Evolutionary conservation across 2,888 invertebrate genomes (phyloP), one percentile per base, ranked within the genome.

Genomic region (Automeris io): DNA sequence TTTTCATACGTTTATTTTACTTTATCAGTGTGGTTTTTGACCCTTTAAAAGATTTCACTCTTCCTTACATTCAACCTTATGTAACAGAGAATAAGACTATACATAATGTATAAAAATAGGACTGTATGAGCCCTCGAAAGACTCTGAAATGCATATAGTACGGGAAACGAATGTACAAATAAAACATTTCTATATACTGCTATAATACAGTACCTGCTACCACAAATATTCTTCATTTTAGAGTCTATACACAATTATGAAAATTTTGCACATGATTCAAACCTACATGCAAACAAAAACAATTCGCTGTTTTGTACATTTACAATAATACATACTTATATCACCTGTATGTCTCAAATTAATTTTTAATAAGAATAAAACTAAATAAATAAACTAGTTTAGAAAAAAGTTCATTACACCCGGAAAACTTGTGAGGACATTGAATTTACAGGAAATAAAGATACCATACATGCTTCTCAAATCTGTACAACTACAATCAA

Each of bases 31-130:
- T 83, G 83, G 83, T 74, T 60, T 67, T 66, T 65, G 77, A 80
- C 82, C 78, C 72, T 65, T 59, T 76, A 73, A 73, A 80, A 61
- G 64, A 66, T 74, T 76, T 62, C 67, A 68, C 74, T 76, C 80
- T 61, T 62, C 79, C n/a, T 82, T 83, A 82, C 82, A 82, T 68
- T 73, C 65, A 67, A 62, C 71, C 65, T 62, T 63, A 76, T 80
- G 79, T 82, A 82, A 83, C 73, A 78, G 78, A 82, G 77, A 79
- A 77, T 75, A 79, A 74, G 74, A 78, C 64, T 81, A 79, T 79
- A 82, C 77, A 83, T 82, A 76, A 75, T 85, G 83, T 86, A 86
- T 85, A 86, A 86, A 85, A 86, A 86, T 86, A 86, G 83, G 86
- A 85, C 81, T 82, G 80, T 82, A 72, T 52, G 82, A 80, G 79